phyloP scores from a whole-genome alignment of 1,140 invertebrate species.

The Meloidogyne hapla region DNA sequence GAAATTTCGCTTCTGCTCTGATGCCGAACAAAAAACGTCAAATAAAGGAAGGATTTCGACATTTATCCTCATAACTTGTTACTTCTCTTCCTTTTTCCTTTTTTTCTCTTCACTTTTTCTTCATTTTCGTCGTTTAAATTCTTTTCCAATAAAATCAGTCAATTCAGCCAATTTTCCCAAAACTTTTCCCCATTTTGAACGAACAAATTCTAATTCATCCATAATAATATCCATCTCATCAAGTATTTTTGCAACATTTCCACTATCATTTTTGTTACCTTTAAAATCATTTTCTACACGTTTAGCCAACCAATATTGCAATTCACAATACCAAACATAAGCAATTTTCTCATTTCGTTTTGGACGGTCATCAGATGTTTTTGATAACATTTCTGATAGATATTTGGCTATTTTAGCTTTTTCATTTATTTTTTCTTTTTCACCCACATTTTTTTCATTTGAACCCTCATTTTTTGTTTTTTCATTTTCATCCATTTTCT shows the following conservation, averaged over 20 bases:
- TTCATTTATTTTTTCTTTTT: not conserved
- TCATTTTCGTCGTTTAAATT: not conserved
- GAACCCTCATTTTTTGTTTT: not conserved
- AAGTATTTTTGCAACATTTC: not conserved
- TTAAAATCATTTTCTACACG: slow-evolving; percentile 7
- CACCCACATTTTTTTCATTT: not conserved
- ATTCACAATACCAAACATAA: slow-evolving; percentile 22
- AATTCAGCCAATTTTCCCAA: slow-evolving; percentile 9
- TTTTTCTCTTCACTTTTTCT: not conserved
- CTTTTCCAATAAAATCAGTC: slow-evolving; percentile 21
- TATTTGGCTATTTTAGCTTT: not conserved
- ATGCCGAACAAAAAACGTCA: no score
- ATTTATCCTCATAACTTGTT: no score
- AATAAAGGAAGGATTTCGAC: no score
- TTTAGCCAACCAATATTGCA: slow-evolving; percentile 22
- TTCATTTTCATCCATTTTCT: not conserved
- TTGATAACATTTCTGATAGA: not conserved
- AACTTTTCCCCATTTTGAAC: not conserved
- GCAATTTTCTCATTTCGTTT: slow-evolving; percentile 21
- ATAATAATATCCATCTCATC: not conserved
- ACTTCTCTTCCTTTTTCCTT: not conserved
- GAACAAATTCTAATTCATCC: not conserved
- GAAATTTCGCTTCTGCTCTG: no score
- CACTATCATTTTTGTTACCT: not conserved
- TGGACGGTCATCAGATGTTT: not conserved